A percentile compares a stretch with the other conserved stretches of the same genome.
Evolutionary conservation across 2,888 invertebrate species (phyloP).

Genomic region (Cerceris rybyensis): DNA sequence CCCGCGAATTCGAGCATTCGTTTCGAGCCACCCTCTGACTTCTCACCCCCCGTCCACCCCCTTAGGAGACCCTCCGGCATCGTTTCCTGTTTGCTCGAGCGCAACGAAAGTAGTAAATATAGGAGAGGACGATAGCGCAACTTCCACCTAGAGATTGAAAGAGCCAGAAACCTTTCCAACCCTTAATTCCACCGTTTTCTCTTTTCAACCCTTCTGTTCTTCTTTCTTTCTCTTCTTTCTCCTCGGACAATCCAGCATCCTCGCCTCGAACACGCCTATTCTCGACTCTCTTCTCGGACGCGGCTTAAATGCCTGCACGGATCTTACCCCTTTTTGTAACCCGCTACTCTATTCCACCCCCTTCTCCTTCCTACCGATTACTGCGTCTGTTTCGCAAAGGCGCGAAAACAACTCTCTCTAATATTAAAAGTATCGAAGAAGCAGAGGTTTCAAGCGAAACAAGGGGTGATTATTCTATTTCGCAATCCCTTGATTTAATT

Average conservation of each 20-base stretch:
- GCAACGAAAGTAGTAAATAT: conserved; percentile 29
- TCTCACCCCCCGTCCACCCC: background rate
- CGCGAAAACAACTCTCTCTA: no score
- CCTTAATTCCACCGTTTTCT: background rate
- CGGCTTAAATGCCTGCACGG: no score
- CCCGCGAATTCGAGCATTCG: conserved; percentile 52
- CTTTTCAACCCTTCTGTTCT: background rate
- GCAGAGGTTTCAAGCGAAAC: no score
- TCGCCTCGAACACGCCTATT: background rate
- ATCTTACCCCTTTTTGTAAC: no score
- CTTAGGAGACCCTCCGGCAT: background rate
- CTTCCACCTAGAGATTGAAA: conserved; percentile 8
- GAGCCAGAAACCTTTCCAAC: conserved; percentile 7
- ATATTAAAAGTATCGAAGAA: no score
- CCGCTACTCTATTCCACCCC: no score
- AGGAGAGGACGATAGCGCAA: background rate
- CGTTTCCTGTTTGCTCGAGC: conserved; percentile 16
- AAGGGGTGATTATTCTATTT: no score
- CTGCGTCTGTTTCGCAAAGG: no score
- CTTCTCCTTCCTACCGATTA: no score
- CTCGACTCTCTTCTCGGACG: no score
- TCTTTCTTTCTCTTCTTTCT: background rate
- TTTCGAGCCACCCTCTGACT: conserved; percentile 1
- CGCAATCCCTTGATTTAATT: no score
- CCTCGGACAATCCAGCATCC: background rate